Base-by-base conservation (phyloP, 1,140 invertebrate genomes). In the Branchinecta lynchi region DNA sequence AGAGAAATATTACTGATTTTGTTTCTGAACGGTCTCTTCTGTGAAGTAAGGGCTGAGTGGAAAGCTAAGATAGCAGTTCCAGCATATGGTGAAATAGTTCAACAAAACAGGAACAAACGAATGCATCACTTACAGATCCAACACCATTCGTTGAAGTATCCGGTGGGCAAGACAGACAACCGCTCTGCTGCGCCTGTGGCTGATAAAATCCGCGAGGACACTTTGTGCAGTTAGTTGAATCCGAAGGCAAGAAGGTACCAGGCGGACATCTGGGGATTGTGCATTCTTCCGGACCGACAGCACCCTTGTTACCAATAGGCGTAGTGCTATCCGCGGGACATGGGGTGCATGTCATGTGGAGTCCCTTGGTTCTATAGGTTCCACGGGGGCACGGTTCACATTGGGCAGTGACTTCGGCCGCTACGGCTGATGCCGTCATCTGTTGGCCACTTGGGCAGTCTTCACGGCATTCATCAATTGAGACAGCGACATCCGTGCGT, bases 201-300 rank as follows among this genome's bases (percentile, higher is more conserved):
- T 98, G 95, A 77, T 95, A 98, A 66, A 86, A 93, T 71, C 93
- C 93, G 75, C 92, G 89, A 66, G 91, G 89, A 77, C 96, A 99
- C 60, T 86, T 82, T 32, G 89, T 80, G 77, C 96, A 98, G 71
- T 86, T 86, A 76, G 93, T 93, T 9, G 86, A 80, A 0, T 73
- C 69, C 0, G 66, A 32, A 15, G 69, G 74, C 68, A 66, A 68
- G 66, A 71, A 70, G 72, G 72, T 68, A 80, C 87, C 87, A 51
- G 90, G 86, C 67, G 84, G 84, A 77, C 89, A 95, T 66, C 91
- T 89, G 8, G 89, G 93, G 12, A 95, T 79, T 0, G 92, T 92
- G 77, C 96, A 99, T 76, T 98, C 91, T 74, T 93, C 88, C 6
- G 51, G 51, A 12, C 51, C 51, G 17, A 92, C 84, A 1, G 87